Base-by-base conservation (phyloP, 2,113 vertebrate genomes). In the Phalacrocorax aristotelis region DNA sequence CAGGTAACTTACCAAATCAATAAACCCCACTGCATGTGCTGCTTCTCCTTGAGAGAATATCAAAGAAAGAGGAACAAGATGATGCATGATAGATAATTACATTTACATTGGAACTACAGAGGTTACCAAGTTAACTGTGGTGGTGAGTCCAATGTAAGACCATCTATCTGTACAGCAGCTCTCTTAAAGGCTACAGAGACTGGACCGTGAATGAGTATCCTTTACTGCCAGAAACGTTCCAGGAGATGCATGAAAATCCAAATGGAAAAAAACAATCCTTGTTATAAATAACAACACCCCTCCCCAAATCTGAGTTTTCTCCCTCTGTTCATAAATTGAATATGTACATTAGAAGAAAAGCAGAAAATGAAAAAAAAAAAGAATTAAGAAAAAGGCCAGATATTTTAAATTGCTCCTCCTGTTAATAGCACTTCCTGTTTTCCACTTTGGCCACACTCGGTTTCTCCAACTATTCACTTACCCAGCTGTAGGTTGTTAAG, bases 381-480 rank as follows among this genome's bases (percentile, higher is more conserved):
- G 29, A 82, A 66, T 44, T 15, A 61, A 79, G 51, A 57, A 89
- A 95, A 93, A 71, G 19, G 29, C 22, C 46, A 66, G 83, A 58
- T 92, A 94, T 65, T 93, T 93, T 70, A 51, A 88, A 93, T 58
- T 58, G 30, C 21, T 92, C 8, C 27, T 87, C 78, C 70, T 84
- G 77, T 85, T 90, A 91, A 95, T 46, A 96, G 83, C 49, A 77
- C 30, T 80, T 88, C 66, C 90, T 92, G 88, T 74, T 95, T 96
- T 85, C 82, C 68, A 74, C 61, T 87, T 93, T 81, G 64, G 66
- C 55, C 10, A 11, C 46, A 21, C n/a, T 80, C 85, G 18, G 23
- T 86, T 93, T 87, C 75, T 89, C 66, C 36, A 86, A 90, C n/a
- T 87, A 44, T 75, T 89, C 69, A 87, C 90, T 96, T 94, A 95